phyloP scores from a whole-genome alignment of 2,113 vertebrate genomes.

The Mesoclemmys tuberculata region DNA sequence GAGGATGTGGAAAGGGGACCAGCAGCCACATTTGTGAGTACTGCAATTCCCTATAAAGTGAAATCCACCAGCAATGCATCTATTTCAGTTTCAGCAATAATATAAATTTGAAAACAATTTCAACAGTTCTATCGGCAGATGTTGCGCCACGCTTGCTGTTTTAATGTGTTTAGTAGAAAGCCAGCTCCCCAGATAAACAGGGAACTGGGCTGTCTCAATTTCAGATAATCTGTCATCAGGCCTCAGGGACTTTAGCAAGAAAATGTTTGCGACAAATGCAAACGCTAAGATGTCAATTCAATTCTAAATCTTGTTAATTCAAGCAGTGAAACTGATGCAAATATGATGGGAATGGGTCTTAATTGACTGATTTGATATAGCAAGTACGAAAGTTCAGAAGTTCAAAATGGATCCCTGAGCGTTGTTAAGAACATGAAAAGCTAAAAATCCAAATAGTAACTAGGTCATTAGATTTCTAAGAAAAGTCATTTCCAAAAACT shows the following conservation, averaged over 20 bases:
- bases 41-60: conserved; percentile 57
- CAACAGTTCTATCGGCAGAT: conserved; percentile 56
- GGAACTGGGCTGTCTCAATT: neutral
- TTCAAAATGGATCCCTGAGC: neutral
- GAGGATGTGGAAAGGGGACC: conserved; percentile 64
- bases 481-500: neutral
- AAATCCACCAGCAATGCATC: conserved; percentile 14
- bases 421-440: conserved; percentile 3
- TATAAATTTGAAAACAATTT: conserved; percentile 33
- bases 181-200: conserved; percentile 56
- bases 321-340: conserved; percentile 30
- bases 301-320: neutral
- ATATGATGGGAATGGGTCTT: neutral
- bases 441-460: conserved; percentile 3
- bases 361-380: neutral
- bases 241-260: conserved; percentile 21
- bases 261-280: conserved; percentile 4
- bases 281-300: neutral
- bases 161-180: conserved; percentile 54
- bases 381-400: neutral
- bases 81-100: conserved; percentile 55
- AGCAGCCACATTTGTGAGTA: conserved; percentile 64
- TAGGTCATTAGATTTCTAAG: conserved; percentile 46
- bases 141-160: conserved; percentile 49
- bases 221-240: conserved; percentile 3